Evolutionary conservation across 2,888 invertebrate genomes (phyloP).

Genomic region (Acrobasis consociella): DNA sequence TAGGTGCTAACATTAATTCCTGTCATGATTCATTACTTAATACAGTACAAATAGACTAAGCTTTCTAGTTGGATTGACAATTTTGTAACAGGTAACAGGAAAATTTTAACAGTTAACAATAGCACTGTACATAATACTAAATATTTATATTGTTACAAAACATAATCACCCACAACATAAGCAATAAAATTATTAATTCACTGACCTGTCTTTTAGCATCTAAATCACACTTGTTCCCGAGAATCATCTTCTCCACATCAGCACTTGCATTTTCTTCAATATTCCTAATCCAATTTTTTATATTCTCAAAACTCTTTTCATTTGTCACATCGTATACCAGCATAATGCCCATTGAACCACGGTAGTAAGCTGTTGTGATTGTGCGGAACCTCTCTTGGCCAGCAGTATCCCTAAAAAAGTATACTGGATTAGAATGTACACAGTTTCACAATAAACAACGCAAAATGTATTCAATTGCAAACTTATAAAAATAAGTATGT

Average conservation of each 20-base stretch:
- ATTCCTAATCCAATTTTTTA: slow-evolving; percentile 99
- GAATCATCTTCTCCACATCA: slow-evolving; percentile 99
- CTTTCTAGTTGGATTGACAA: too few relatives aligned
- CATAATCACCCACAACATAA: not conserved
- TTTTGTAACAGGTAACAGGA: too few relatives aligned
- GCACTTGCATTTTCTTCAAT: slow-evolving; percentile 99
- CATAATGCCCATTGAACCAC: slow-evolving; percentile 99
- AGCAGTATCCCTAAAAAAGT: slow-evolving; percentile 94
- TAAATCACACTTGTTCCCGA: slow-evolving; percentile 99
- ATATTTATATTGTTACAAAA: too few relatives aligned
- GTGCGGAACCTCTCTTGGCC: slow-evolving; percentile 99
- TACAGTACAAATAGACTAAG: not conserved
- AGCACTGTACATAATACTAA: too few relatives aligned
- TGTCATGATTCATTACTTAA: not conserved
- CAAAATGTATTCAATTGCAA: not conserved
- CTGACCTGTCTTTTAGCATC: slow-evolving; percentile 94
- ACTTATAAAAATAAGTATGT: not conserved
- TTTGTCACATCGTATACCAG: slow-evolving; percentile 99
- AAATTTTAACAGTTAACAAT: too few relatives aligned
- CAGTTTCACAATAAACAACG: not conserved
- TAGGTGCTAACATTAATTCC: not conserved
- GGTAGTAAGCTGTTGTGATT: slow-evolving; percentile 99
- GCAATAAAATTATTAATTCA: not conserved
- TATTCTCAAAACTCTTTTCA: slow-evolving; percentile 99
- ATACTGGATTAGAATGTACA: slow-evolving; percentile 29